These are phyloP conservation scores for Deilephila elpenor DNA, from an alignment of 2,888 invertebrate genomes.

Conservation along the genomic window DNA sequence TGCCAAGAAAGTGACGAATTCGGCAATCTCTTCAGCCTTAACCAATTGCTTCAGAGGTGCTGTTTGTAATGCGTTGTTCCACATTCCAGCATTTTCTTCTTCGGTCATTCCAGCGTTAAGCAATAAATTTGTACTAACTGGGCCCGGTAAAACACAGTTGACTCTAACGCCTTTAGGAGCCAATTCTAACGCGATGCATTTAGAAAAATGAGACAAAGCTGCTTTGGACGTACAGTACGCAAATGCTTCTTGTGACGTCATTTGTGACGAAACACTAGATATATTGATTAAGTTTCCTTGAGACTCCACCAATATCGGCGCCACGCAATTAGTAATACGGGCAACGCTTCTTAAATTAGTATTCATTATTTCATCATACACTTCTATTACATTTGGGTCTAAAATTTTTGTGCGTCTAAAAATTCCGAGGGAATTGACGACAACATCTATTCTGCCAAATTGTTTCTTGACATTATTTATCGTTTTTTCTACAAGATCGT, in stretches of 20 bases:
- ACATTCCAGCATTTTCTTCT: conserved; percentile 42
- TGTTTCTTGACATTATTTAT: conserved; percentile 47
- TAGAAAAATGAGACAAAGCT: conserved; percentile 89
- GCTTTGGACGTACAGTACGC: conserved; percentile 88
- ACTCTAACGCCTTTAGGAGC: conserved; percentile 85
- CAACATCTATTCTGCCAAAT: conserved; percentile 53
- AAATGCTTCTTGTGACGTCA: conserved; percentile 35
- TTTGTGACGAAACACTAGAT: conserved; percentile 45
- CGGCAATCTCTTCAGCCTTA: conserved; percentile 52
- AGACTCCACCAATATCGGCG: conserved; percentile 45
- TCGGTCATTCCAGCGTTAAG: conserved; percentile 37
- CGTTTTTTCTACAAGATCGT: conserved; percentile 47
- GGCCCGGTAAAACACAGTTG: conserved; percentile 89
- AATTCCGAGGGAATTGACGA: conserved; percentile 58
- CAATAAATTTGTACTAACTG: conserved; percentile 75
- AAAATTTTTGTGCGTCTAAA: conserved; percentile 41
- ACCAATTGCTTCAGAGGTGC: conserved; percentile 44
- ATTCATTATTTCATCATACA: conserved; percentile 51
- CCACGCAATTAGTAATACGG: conserved; percentile 47
- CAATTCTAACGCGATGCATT: conserved; percentile 88
- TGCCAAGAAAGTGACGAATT: conserved; percentile 54
- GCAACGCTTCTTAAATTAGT: conserved; percentile 56
- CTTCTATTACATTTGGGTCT: conserved; percentile 46
- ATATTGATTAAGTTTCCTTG: conserved; percentile 59
- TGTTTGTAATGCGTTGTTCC: conserved; percentile 28